A percentile compares a stretch with the other conserved stretches of the same genome.
Evolutionary conservation across 2,113 vertebrate genomes (phyloP).

Genomic region (Pelecanus crispus): DNA sequence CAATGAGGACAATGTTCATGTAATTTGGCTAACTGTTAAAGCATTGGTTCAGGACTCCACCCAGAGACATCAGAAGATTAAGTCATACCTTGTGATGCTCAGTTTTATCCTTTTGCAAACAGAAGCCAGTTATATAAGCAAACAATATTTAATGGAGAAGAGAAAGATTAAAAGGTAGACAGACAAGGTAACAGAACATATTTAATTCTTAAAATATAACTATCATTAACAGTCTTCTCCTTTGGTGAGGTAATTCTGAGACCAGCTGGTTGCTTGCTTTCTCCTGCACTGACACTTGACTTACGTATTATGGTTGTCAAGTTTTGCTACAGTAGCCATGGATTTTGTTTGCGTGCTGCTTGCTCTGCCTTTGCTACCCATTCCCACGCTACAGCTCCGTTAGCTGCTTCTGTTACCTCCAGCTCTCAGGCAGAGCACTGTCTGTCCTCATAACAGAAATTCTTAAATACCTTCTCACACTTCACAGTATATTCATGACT

Average conservation of each 20-base stretch:
- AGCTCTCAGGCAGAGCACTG: neutral
- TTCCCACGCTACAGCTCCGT: rapidly evolving
- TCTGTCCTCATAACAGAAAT: neutral
- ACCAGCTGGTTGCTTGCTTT: neutral
- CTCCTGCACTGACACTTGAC: neutral
- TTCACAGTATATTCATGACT: neutral
- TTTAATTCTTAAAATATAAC: neutral
- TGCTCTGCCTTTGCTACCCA: neutral
- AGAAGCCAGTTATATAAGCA: neutral
- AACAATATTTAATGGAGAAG: neutral
- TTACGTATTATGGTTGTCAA: neutral
- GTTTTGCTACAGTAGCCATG: neutral
- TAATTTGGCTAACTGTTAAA: neutral
- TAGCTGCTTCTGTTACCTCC: neutral
- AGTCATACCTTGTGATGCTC: neutral
- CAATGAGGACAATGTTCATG: neutral
- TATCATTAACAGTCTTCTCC: neutral
- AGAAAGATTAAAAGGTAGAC: neutral
- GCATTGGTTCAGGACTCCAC: neutral
- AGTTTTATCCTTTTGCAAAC: neutral
- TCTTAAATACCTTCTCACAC: neutral
- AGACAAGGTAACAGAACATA: neutral
- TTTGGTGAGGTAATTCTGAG: neutral
- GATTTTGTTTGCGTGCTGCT: neutral
- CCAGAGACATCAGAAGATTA: neutral